Base-by-base conservation (phyloP, 2,797 vertebrate species). In the Neosilurus hyrtlii region DNA sequence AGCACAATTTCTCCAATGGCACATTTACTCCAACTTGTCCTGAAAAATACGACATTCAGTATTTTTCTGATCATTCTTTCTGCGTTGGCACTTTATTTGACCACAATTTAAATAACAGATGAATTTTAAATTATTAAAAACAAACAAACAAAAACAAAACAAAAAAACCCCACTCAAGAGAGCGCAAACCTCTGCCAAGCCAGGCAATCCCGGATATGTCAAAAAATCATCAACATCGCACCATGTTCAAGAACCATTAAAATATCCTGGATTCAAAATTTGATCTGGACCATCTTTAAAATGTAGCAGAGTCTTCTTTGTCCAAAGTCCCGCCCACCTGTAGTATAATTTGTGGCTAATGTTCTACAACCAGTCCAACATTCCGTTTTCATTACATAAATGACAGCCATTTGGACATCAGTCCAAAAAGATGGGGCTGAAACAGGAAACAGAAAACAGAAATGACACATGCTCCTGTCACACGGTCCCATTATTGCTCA, bases 21-120 rank as follows among this genome's bases (percentile, higher is more conserved):
- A 83, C 66, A 24, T 71, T 4, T 51, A 54, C 49, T 65, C 59
- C 26, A 24, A 73, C 43, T 71, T 16, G 11, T 35, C 18, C 49
- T 18, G 30, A 59, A 24, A 80, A 54, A 35, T 37, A 18, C 4
- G 49, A 30, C 5, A 9, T 74, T 59, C 54, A 22, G 11, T 12
- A 65, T 54, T 35, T n/a, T 14, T 62, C 81, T 3, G 37, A 26
- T 35, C 3, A 24, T 10, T 51, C 52, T 59, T 9, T 75, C 54
- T 54, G n/a, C 8, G 35, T 71, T 71, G 82, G 75, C 82, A 83
- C 74, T 37, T 78, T 43, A 30, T 49, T 24, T 63, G 65, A 61
- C n/a, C 35, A 22, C n/a, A 51, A 52, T 70, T 49, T 8, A 68
- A 68, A 30, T 16, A 16, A 0, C 4, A 43, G 8, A 43, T 43